Percentiles rank a stretch among this genome's conserved stretches.
phyloP scores from a whole-genome alignment of 1,140 invertebrate genomes.

The Gerris buenoi region DNA sequence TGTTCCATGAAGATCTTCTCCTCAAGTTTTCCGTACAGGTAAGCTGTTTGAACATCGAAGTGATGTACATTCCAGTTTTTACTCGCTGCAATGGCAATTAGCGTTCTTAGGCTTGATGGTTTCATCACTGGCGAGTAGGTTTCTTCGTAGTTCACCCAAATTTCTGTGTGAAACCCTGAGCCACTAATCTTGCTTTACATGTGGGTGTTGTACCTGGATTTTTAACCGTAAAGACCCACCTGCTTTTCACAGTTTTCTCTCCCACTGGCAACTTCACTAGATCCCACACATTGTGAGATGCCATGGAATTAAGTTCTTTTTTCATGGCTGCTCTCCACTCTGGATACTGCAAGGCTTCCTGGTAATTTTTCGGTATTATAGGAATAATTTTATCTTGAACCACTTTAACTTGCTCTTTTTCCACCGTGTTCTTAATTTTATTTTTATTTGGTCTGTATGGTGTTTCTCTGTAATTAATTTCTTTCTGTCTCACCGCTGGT shows the following conservation, averaged over 20 bases:
- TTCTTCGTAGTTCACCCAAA: conserved; percentile 20
- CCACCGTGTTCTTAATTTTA: too few species aligned
- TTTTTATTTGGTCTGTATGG: too few species aligned
- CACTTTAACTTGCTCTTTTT: too few species aligned
- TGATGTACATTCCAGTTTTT: conserved; percentile 26
- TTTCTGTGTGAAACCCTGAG: neutral
- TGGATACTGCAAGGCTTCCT: neutral
- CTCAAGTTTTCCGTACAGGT: conserved; percentile 30
- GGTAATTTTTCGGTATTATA: neutral
- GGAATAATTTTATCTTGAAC: too few species aligned
- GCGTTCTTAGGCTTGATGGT: conserved; percentile 23
- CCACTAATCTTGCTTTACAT: neutral
- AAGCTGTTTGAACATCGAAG: conserved; percentile 31
- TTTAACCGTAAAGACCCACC: neutral
- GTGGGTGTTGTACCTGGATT: neutral
- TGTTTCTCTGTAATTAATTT: too few species aligned
- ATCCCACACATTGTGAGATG: neutral
- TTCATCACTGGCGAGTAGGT: conserved; percentile 18
- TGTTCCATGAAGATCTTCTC: conserved; percentile 29
- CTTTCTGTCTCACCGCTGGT: too few species aligned
- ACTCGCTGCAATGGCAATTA: conserved; percentile 28
- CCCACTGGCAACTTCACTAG: neutral
- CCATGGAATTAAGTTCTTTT: neutral
- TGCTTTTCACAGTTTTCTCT: neutral
- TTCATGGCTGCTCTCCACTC: neutral